Evolutionary conservation across 2,113 vertebrate species (phyloP).

Genomic region (Zingel zingel): DNA sequence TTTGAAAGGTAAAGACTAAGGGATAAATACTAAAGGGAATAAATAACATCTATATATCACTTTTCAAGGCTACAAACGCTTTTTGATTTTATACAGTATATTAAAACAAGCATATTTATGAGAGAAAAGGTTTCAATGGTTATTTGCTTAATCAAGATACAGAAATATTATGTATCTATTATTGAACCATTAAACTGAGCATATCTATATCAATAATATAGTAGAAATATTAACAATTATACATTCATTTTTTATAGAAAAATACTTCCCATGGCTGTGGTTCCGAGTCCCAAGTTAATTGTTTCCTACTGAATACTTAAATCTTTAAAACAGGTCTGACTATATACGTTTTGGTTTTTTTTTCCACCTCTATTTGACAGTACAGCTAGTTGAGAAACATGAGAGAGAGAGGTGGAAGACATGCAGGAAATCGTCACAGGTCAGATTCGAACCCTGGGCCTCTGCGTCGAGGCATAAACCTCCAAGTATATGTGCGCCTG

Average conservation of each 20-base stretch:
- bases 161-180: neutral
- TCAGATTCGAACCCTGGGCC: too few species aligned
- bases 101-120: neutral
- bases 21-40: too few species aligned
- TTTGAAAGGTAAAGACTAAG: conserved; percentile 23
- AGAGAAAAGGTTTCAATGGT: neutral
- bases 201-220: neutral
- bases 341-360: too few species aligned
- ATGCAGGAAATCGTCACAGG: too few species aligned
- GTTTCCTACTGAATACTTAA: neutral
- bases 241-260: too few species aligned
- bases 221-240: neutral
- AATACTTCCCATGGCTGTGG: too few species aligned
- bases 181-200: neutral
- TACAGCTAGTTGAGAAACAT: too few species aligned
- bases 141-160: neutral
- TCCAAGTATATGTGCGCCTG: too few species aligned
- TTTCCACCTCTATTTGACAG: too few species aligned
- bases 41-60: neutral
- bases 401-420: too few species aligned
- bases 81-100: neutral
- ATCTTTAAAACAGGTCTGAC: neutral
- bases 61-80: neutral
- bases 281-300: neutral
- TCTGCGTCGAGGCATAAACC: too few species aligned